Evolutionary conservation across 2,888 invertebrate species (phyloP), one percentile per base, ranked within the genome.

Genomic region (Clitarchus hookeri): DNA sequence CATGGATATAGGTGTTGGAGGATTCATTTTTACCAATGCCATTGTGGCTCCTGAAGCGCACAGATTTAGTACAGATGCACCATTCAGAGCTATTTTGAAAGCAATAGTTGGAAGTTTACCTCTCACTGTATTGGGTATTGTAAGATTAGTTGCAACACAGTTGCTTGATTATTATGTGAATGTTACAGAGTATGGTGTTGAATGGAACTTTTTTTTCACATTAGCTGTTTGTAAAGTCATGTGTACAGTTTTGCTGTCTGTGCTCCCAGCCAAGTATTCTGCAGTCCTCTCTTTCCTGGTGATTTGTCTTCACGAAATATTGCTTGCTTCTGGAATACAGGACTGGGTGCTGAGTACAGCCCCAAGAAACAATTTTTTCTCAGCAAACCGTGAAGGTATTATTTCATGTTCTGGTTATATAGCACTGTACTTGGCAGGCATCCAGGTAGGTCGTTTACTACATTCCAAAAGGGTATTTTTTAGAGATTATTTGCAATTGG

Each of bases 181-280:
- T 91, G 94, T 96, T 0, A 94, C 96, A 0, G 99, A 99, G 91
- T 99, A 99, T 93, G 99, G 99, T 0, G 94, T 96, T 0, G 99
- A 99, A 91, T 98, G 99, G 97, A 99, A 99, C 92, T 99, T 99
- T 91, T 99, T 99, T 91, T 95, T 98, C 88, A 99, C 98, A 0
- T 92, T 99, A 86, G 98, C 97, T 4, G 92, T 95, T 79, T 95
- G 97, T 26, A 98, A 97, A 92, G 90, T 97, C 0, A 90, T 96
- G 27, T 95, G 95, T 78, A 94, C 94, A 0, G 88, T 95, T 13
- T 89, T 96, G 80, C 91, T 96, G 83, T 93, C 92, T 84, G 91
- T 93, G 16, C 91, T 95, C 2, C 91, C 92, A 65, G 91, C 93
- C 0, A 91, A 92, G 79, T 92, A 93, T 84, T 91, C 95, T 36